Conservation (phyloP, 2,113 vertebrate species). For the Scomber colias region DNA sequence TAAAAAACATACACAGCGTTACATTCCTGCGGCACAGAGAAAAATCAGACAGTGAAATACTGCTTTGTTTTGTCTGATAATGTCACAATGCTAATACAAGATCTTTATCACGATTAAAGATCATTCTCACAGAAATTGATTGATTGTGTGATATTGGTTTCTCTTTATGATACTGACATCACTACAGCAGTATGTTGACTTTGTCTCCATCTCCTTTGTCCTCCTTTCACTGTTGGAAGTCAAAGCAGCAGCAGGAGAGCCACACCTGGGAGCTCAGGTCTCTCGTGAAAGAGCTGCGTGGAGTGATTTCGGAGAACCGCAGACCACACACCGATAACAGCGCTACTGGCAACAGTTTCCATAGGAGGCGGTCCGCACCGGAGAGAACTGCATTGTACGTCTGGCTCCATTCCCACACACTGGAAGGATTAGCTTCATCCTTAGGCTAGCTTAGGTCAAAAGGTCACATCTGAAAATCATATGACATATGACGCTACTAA, state of each 20-base stretch:
- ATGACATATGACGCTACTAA: conserved; percentile 68
- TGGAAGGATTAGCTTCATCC: conserved; percentile 59
- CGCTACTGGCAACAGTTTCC: conserved; percentile 15
- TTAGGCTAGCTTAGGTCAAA: conserved; percentile 12
- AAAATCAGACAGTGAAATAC: conserved; percentile 11
- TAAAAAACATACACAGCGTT: conserved; percentile 43
- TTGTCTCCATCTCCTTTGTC: background rate
- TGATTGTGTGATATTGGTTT: background rate
- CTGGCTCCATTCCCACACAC: conserved; percentile 49
- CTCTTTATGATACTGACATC: background rate
- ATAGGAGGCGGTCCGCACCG: conserved; percentile 70
- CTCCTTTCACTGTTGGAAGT: conserved; percentile 53
- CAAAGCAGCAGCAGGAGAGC: conserved; percentile 70
- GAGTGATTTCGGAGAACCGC: conserved; percentile 73
- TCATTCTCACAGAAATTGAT: background rate
- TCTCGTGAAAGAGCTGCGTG: conserved; percentile 79
- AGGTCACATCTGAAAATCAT: conserved; percentile 61
- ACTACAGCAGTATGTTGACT: conserved; percentile 1
- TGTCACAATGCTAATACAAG: background rate
- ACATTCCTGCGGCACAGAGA: conserved; percentile 62
- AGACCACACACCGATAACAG: conserved; percentile 53
- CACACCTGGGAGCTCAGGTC: conserved; percentile 78
- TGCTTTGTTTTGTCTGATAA: conserved; percentile 10
- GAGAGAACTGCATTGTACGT: conserved; percentile 66
- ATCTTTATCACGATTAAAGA: conserved; percentile 10